phyloP scores from a whole-genome alignment of 1,140 invertebrate genomes.

The Ips typographus region DNA sequence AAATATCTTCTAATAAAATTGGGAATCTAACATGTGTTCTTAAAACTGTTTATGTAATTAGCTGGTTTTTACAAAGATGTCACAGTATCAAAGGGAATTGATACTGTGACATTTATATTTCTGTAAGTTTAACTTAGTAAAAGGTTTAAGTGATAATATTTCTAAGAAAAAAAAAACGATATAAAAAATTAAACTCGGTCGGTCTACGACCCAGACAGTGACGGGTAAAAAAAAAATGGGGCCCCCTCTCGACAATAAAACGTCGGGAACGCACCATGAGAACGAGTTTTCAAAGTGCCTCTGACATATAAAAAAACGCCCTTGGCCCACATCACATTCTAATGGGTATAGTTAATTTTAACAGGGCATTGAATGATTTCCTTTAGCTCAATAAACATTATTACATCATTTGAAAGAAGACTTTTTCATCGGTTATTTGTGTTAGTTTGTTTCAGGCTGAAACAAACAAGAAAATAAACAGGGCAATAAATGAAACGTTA shows the following conservation, averaged over 20 bases:
- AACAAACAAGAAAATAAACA: slow-evolving; percentile 13
- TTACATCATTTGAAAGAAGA: background rate
- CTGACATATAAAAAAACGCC: background rate
- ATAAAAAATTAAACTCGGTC: background rate
- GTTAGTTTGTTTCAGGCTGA: background rate
- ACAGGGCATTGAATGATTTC: background rate
- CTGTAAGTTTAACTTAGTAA: too few species aligned
- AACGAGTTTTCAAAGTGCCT: background rate
- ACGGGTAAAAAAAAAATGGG: slow-evolving; percentile 1
- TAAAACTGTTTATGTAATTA: too few species aligned
- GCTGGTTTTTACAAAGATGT: too few species aligned
- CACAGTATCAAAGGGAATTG: too few species aligned
- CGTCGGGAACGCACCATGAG: too few species aligned
- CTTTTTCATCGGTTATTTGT: background rate
- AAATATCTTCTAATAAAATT: too few species aligned
- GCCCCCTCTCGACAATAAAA: background rate
- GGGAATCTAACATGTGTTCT: too few species aligned
- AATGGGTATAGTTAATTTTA: background rate
- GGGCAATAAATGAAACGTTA: slow-evolving; percentile 21
- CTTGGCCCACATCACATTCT: slow-evolving; percentile 2
- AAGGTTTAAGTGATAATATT: too few species aligned
- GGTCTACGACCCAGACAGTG: slow-evolving; percentile 4
- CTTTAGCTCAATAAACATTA: background rate
- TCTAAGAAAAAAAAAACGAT: background rate
- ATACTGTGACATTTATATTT: too few species aligned